These are phyloP conservation scores for Polymixis flavicincta DNA, from an alignment of 2,888 invertebrate genomes.

Conservation along the genomic window DNA sequence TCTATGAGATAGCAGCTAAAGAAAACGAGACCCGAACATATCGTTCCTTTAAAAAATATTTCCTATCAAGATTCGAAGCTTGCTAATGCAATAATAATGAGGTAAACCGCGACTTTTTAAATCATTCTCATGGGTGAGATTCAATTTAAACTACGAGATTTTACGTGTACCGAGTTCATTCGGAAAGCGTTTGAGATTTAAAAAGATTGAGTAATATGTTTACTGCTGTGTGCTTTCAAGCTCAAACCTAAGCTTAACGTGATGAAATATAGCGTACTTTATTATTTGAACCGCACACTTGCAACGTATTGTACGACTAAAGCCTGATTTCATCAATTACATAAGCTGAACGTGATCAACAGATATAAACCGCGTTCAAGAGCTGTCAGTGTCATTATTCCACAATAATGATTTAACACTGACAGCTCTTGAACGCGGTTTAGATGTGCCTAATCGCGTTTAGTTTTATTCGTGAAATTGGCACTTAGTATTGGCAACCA, in stretches of 20 bases:
- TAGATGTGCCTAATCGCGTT: too few relatives aligned
- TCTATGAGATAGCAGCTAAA: neutral
- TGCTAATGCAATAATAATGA: slow-evolving; percentile 17
- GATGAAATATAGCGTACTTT: slow-evolving; percentile 55
- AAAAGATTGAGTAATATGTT: slow-evolving; percentile 56
- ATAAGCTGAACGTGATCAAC: too few relatives aligned
- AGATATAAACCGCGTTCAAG: too few relatives aligned
- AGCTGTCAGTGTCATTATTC: too few relatives aligned
- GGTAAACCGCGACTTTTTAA: slow-evolving; percentile 15
- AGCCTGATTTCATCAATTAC: neutral
- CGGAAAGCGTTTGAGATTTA: slow-evolving; percentile 46
- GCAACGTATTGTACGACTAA: slow-evolving; percentile 21
- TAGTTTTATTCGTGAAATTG: too few relatives aligned
- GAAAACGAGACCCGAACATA: neutral
- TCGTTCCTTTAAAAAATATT: neutral
- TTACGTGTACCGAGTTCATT: slow-evolving; percentile 35
- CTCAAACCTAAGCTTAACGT: slow-evolving; percentile 30
- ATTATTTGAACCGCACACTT: slow-evolving; percentile 42
- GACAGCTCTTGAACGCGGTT: too few relatives aligned
- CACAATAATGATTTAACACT: too few relatives aligned
- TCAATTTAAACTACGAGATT: slow-evolving; percentile 37
- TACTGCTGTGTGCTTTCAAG: slow-evolving; percentile 35
- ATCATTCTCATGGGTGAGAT: slow-evolving; percentile 14
- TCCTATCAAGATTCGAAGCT: neutral
- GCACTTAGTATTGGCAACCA: too few relatives aligned